A percentile compares a stretch with the other conserved stretches of the same genome.
phyloP scores from a whole-genome alignment of 2,797 vertebrate species.

The Pteropus rufus region DNA sequence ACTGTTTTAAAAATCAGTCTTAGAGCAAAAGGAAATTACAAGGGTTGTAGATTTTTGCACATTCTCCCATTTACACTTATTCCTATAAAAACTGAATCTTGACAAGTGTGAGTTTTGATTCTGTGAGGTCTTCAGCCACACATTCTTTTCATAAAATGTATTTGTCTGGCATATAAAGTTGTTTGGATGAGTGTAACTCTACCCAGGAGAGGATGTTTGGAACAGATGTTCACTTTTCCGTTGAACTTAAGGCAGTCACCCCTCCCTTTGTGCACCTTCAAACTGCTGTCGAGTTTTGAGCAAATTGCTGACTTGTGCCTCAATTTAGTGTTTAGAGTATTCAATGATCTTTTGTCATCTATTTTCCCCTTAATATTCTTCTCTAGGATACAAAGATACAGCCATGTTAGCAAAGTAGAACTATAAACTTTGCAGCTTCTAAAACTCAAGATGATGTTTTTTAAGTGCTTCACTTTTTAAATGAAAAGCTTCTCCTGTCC shows the following conservation, averaged over 20 bases:
- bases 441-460: slow-evolving; percentile 31
- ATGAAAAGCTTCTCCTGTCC: not conserved
- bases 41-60: not conserved
- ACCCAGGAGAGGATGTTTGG: slow-evolving; percentile 45
- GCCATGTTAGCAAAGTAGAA: not conserved
- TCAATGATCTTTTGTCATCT: not conserved
- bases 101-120: slow-evolving; percentile 41
- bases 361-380: not conserved
- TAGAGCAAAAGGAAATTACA: slow-evolving; percentile 5
- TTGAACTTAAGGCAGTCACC: not conserved
- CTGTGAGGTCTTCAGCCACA: slow-evolving; percentile 52
- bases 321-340: not conserved
- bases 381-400: not conserved
- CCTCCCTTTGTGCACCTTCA: not conserved
- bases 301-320: not conserved
- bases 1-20: not conserved
- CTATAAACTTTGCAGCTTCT: slow-evolving; percentile 12
- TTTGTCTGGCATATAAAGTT: slow-evolving; percentile 63
- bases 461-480: slow-evolving; percentile 16
- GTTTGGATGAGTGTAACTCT: slow-evolving; percentile 51
- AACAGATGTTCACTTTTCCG: slow-evolving; percentile 55
- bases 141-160: slow-evolving; percentile 53
- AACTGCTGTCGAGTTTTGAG: not conserved
- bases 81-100: slow-evolving; percentile 41
- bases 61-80: slow-evolving; percentile 44